phyloP scores from a whole-genome alignment of 2,888 invertebrate genomes.

The Heliconius charithonia region DNA sequence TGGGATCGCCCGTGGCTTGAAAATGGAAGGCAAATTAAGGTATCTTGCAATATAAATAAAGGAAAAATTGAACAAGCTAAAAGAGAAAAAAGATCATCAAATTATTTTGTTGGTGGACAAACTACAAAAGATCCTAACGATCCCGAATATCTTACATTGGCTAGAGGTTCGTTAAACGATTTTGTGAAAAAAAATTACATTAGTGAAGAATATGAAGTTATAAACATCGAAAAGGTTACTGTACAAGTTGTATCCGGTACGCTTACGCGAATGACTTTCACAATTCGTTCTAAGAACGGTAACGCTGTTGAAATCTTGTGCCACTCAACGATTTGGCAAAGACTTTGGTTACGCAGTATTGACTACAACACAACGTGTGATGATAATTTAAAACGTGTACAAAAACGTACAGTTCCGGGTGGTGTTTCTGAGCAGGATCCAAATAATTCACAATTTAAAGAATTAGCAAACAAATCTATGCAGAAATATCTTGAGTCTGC shows the following conservation, averaged over 20 bases:
- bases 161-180: constrained; percentile 52
- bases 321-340: constrained; percentile 81
- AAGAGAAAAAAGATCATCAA: constrained; percentile 50
- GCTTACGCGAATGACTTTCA: constrained; percentile 59
- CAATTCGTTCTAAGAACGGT: constrained; percentile 60
- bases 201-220: constrained; percentile 60
- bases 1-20: constrained; percentile 86
- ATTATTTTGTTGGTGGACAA: constrained; percentile 45
- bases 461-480: constrained; percentile 58
- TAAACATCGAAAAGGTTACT: constrained; percentile 64
- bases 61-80: constrained; percentile 35
- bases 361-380: constrained; percentile 55
- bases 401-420: constrained; percentile 45
- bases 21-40: constrained; percentile 69
- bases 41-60: constrained; percentile 57
- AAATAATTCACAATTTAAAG: constrained; percentile 52
- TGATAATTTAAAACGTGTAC: constrained; percentile 31
- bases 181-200: constrained; percentile 49
- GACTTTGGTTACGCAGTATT: constrained; percentile 78
- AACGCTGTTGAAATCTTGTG: constrained; percentile 62
- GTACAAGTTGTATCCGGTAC: constrained; percentile 74
- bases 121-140: constrained; percentile 47
- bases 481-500: constrained; percentile 52
- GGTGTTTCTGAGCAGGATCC: constrained; percentile 46
- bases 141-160: constrained; percentile 53